A percentile compares a stretch with the other conserved stretches of the same genome.
Evolutionary conservation across 2,113 vertebrate species (phyloP).

Genomic region (Seriola quinqueradiata): DNA sequence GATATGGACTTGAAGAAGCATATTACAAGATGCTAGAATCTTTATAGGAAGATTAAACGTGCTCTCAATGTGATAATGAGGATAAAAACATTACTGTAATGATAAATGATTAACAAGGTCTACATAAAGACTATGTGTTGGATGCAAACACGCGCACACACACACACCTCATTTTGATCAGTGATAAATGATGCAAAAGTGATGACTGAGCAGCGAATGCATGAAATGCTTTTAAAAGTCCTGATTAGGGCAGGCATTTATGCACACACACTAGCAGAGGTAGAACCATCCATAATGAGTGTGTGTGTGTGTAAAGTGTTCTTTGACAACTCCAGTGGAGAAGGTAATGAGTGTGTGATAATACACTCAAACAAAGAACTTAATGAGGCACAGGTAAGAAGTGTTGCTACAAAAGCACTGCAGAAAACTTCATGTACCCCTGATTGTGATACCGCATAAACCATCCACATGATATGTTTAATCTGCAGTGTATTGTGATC

Average conservation of each 20-base stretch:
- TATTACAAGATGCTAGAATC: slow-evolving; percentile 35
- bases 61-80: slow-evolving; percentile 36
- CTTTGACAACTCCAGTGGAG: slow-evolving; percentile 66
- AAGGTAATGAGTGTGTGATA: slow-evolving; percentile 71
- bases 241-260: slow-evolving; percentile 50
- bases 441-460: slow-evolving; percentile 20
- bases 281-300: slow-evolving; percentile 56
- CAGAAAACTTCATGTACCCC: slow-evolving; percentile 11
- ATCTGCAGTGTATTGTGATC: slow-evolving; percentile 36
- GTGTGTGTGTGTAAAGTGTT: slow-evolving; percentile 47
- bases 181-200: slow-evolving; percentile 56
- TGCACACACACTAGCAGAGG: slow-evolving; percentile 33
- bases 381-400: slow-evolving; percentile 72
- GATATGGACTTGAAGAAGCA: slow-evolving; percentile 30
- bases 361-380: slow-evolving; percentile 65
- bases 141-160: slow-evolving; percentile 12
- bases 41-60: slow-evolving; percentile 30
- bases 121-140: neutral
- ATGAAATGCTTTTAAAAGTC: slow-evolving; percentile 46
- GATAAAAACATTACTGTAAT: slow-evolving; percentile 42
- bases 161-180: slow-evolving; percentile 31
- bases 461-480: slow-evolving; percentile 23
- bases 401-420: slow-evolving; percentile 23
- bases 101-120: slow-evolving; percentile 32
- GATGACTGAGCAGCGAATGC: slow-evolving; percentile 47